Evolutionary conservation across 2,888 invertebrate species (phyloP).

Genomic region (Hoplodrina blanda): DNA sequence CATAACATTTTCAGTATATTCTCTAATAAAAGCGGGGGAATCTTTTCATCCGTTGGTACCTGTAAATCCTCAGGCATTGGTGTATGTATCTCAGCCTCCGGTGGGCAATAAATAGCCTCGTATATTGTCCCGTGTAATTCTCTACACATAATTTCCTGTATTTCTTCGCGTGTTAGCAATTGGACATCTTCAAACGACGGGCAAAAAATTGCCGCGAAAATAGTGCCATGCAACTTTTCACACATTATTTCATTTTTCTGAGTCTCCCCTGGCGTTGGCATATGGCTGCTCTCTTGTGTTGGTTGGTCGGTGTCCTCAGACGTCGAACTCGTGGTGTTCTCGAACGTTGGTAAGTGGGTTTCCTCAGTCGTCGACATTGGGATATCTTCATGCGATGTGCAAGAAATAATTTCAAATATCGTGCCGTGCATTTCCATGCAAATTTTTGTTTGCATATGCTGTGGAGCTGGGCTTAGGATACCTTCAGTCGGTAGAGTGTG

Average conservation of each 20-base stretch:
- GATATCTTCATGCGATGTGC: background rate
- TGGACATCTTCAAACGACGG: background rate
- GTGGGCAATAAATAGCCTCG: constrained; percentile 17
- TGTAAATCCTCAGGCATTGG: background rate
- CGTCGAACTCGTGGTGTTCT: background rate
- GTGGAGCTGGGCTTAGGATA: too few species aligned
- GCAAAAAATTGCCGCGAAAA: background rate
- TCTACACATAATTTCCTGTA: constrained; percentile 19
- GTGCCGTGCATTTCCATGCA: too few species aligned
- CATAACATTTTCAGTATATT: constrained; percentile 13
- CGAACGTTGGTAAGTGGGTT: background rate
- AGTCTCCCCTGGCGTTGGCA: background rate
- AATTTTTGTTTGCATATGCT: too few species aligned
- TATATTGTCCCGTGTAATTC: constrained; percentile 20
- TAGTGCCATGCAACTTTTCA: constrained; percentile 14
- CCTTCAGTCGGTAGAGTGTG: too few species aligned
- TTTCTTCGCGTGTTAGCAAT: background rate
- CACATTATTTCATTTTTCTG: constrained; percentile 24
- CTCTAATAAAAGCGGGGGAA: background rate
- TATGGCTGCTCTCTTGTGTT: background rate
- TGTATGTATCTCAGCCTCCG: background rate
- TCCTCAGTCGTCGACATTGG: background rate
- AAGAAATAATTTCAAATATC: constrained; percentile 17
- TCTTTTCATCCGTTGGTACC: background rate
- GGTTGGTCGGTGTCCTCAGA: background rate